These are phyloP conservation scores for Sabatieria punctata DNA, from an alignment of 2,888 invertebrate species.

Conservation along the genomic window DNA sequence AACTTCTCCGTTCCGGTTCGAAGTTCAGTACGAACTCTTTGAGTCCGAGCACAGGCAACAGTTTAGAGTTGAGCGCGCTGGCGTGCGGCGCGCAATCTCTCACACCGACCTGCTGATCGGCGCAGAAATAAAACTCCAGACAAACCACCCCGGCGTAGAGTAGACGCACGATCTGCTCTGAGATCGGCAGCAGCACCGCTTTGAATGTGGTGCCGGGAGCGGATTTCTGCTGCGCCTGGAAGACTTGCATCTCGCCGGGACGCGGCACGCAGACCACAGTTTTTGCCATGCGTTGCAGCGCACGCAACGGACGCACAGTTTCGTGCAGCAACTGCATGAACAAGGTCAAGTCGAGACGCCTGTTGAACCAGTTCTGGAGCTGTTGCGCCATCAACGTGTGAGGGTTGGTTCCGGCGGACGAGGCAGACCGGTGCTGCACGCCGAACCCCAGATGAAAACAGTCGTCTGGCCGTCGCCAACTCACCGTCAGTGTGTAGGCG, in stretches of 20 bases:
- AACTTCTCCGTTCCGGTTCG: no score
- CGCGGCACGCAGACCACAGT: no score
- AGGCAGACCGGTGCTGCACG: no score
- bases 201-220: no score
- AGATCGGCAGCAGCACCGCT: not conserved
- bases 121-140: not conserved
- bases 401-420: conserved; percentile 60
- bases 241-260: no score
- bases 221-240: no score
- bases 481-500: conserved; percentile 52
- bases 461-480: conserved; percentile 22
- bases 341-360: not conserved
- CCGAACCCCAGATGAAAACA: no score
- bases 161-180: not conserved
- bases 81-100: no score
- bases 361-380: conserved; percentile 65
- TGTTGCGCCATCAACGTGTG: conserved; percentile 75
- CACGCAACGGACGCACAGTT: not conserved
- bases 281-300: conserved; percentile 3
- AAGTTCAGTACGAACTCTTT: no score
- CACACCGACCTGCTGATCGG: not conserved
- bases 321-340: not conserved
- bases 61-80: no score
- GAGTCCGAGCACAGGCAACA: no score
- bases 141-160: not conserved